These are phyloP conservation scores for Drosophila mimetica DNA, from an alignment of 2,888 invertebrate species.

Conservation along the genomic window DNA sequence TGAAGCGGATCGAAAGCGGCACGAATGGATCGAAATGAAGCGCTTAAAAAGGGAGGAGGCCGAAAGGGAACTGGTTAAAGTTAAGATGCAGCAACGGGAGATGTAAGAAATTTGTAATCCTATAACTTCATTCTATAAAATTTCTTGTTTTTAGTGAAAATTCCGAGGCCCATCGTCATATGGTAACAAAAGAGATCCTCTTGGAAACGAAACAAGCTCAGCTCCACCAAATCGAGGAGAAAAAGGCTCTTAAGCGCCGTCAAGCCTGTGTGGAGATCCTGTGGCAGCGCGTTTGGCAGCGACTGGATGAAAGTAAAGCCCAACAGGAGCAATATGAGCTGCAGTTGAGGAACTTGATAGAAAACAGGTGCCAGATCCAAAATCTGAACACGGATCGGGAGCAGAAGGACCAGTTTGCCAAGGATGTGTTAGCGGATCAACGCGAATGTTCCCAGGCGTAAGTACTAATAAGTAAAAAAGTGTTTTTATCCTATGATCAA, in stretches of 20 bases:
- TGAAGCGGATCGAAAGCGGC: slow-evolving; percentile 42
- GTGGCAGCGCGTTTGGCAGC: slow-evolving; percentile 53
- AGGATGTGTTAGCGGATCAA: slow-evolving; percentile 19
- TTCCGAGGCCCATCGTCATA: slow-evolving; percentile 62
- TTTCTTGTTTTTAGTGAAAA: slow-evolving; percentile 43
- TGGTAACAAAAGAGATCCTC: slow-evolving; percentile 59
- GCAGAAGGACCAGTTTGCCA: neutral
- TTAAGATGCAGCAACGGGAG: slow-evolving; percentile 59
- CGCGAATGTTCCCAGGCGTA: slow-evolving; percentile 34
- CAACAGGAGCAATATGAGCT: slow-evolving; percentile 43
- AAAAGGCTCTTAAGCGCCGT: slow-evolving; percentile 26
- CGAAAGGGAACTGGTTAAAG: slow-evolving; percentile 50
- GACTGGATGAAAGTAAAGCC: slow-evolving; percentile 36
- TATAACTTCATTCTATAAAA: neutral
- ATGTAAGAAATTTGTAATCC: slow-evolving; percentile 38
- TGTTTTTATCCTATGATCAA: too few species aligned
- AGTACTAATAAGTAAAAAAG: too few species aligned
- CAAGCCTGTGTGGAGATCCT: slow-evolving; percentile 51
- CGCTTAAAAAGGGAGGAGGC: slow-evolving; percentile 41
- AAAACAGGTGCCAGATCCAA: slow-evolving; percentile 25
- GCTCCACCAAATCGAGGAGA: slow-evolving; percentile 65
- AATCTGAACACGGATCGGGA: slow-evolving; percentile 28
- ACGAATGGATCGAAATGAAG: slow-evolving; percentile 64
- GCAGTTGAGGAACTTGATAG: slow-evolving; percentile 28
- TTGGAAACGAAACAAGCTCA: slow-evolving; percentile 60